Base-by-base conservation (phyloP, 2,113 vertebrate genomes). In the Pollimyrus isidori region DNA sequence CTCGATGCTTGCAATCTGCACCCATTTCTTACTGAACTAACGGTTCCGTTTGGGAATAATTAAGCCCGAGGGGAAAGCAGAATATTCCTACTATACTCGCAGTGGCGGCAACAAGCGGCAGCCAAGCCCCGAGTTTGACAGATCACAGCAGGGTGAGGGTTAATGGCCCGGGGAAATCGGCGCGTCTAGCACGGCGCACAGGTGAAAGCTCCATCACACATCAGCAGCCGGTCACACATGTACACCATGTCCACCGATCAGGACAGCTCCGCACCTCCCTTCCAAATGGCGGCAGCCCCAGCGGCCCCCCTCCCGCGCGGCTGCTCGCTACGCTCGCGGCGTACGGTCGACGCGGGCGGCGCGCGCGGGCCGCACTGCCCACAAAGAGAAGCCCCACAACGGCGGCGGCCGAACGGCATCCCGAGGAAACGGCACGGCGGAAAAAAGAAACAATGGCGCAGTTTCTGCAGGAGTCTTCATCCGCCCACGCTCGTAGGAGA, bases 351-450 rank as follows among this genome's bases (percentile, higher is more conserved):
- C 76, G 76, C 76, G 1, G 82, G 45, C 21, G 21, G 82, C 42
- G 82, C 45, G 45, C 82, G 17, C 82, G 45, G 42, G 21, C 82
- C 93, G 91, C 49, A 87, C 91, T 89, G 93, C 92, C 94, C 93
- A 96, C 95, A 96, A 96, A 96, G 94, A 93, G 93, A 95, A 93
- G 92, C 21, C 89, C 92, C 94, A 93, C 94, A 94, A 95, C 94
- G 89, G 76, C 89, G 84, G 92, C 94, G 89, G 73, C 86, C 86
- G 91, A 88, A 91, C 91, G 76, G 86, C 89, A 90, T 84, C 23
- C 84, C 88, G 50, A 65, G 73, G 4, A 88, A 86, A 89, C 84
- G 56, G 86, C 90, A 90, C 90, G 90, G 93, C 92, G 94, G 87
- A 26, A 69, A 93, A 35, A 45, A 91, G 80, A 90, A 92, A 94